Evolutionary conservation across 1,140 invertebrate species (phyloP).

Genomic region (Brachionus paranguensis): DNA sequence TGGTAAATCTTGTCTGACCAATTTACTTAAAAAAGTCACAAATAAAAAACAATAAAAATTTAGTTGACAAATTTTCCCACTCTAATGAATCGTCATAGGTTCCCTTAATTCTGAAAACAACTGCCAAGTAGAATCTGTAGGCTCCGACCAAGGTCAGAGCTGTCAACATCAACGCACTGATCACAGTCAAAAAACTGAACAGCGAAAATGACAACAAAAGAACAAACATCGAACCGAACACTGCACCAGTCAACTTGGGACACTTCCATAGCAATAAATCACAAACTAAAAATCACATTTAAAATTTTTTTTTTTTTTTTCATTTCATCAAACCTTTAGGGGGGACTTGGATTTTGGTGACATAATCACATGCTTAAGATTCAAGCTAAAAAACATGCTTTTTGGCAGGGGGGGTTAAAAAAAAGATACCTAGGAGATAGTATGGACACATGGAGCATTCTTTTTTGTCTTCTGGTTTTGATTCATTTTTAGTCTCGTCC

Average conservation of each 20-base stretch:
- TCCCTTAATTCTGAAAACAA: conserved; percentile 91
- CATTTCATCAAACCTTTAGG: conserved; percentile 15
- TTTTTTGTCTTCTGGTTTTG: neutral
- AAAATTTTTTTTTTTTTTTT: neutral
- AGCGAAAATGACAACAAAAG: conserved; percentile 82
- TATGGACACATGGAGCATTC: conserved; percentile 32
- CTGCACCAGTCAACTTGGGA: conserved; percentile 82
- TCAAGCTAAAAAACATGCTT: conserved; percentile 9
- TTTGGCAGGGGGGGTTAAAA: neutral
- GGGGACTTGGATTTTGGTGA: conserved; percentile 6
- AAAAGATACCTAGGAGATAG: conserved; percentile 26
- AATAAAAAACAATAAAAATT: neutral
- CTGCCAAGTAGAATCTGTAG: conserved; percentile 90
- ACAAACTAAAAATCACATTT: conserved; percentile 68
- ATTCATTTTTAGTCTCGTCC: neutral
- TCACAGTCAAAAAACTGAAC: conserved; percentile 88
- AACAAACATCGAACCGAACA: conserved; percentile 76
- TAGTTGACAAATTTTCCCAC: conserved; percentile 59
- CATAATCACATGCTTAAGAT: conserved; percentile 19
- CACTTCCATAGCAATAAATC: conserved; percentile 93
- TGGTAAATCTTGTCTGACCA: conserved; percentile 76
- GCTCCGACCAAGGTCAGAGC: conserved; percentile 73
- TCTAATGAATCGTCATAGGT: conserved; percentile 95
- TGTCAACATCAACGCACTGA: conserved; percentile 80
- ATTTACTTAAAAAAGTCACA: conserved; percentile 58